A percentile compares a stretch with the other conserved stretches of the same genome.
These are phyloP conservation scores for Brachionus rubens DNA, from an alignment of 1,140 invertebrate genomes.

Conservation along the genomic window DNA sequence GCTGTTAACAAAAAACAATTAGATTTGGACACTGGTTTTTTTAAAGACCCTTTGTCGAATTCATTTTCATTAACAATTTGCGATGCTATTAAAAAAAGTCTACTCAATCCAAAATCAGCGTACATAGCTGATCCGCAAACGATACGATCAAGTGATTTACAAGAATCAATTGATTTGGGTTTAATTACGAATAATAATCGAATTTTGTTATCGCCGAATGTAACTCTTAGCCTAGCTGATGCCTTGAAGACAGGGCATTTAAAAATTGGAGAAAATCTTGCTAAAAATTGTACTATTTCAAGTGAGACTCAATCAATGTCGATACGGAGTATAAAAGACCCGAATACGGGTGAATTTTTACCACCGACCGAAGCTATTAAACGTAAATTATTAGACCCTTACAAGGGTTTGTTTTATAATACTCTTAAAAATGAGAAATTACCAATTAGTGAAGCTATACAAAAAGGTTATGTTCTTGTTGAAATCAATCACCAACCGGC, in stretches of 20 bases:
- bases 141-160: neutral
- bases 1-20: slow-evolving; percentile 34
- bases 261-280: neutral
- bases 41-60: neutral
- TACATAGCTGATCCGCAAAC: slow-evolving; percentile 5
- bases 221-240: neutral
- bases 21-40: slow-evolving; percentile 9
- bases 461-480: slow-evolving; percentile 51
- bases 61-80: neutral
- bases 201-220: neutral
- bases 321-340: slow-evolving; percentile 72
- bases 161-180: neutral
- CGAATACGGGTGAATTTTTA: slow-evolving; percentile 68
- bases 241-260: slow-evolving; percentile 27
- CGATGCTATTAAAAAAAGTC: neutral
- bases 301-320: slow-evolving; percentile 75
- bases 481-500: slow-evolving; percentile 50
- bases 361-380: slow-evolving; percentile 75
- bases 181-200: slow-evolving; percentile 1
- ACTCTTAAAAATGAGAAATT: slow-evolving; percentile 50
- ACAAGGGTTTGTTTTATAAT: slow-evolving; percentile 51
- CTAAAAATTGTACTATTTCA: neutral
- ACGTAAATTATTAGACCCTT: slow-evolving; percentile 52
- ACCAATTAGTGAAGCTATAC: slow-evolving; percentile 52
- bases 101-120: neutral